Base-by-base conservation (phyloP, 2,888 invertebrate species). In the Anodontia alba region DNA sequence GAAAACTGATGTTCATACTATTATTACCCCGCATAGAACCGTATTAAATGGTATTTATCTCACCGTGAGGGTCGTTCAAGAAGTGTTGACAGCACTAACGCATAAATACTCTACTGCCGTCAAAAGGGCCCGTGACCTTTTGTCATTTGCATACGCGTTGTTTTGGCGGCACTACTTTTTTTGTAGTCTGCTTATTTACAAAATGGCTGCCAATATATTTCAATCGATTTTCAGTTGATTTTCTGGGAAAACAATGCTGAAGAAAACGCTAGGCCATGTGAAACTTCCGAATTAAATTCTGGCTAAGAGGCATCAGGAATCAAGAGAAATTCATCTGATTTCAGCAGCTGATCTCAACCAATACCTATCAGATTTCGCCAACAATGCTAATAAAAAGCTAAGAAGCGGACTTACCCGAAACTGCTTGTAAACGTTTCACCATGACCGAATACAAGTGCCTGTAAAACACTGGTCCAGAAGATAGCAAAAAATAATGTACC, bases 401-500 rank as follows among this genome's bases (percentile, higher is more conserved):
- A 49, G 49, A 49, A 49, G 49, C 49, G 20, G 49, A 20, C 49
- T 49, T 15, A 8, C 49, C 49, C n/a, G 12, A 49, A 49, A 49
- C n/a, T n/a, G n/a, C n/a, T n/a, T n/a, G n/a, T 49, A 49, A 62
- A 20, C 31, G 15, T 7, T 15, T 23, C 62, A 62, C n/a, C n/a
- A n/a, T n/a, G n/a, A n/a, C n/a, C 62, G 5, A 62, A 62, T 62
- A 77, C 77, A 17, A 72, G 67, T 36, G 77, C 72, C 26, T 31
- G 72, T n/a, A 75, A 72, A 54, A 62, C 77, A 5, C 72, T 73
- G 15, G 51, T 77, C 12, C 77, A 77, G 33, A 77, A 73, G 51
- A 77, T 67, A 73, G 72, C 77, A 3, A 68, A 77, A 26, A 42
- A 51, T 23, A 77, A 77, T 51, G 67, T 77, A 12, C 49, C 77